phyloP scores from a whole-genome alignment of 2,888 invertebrate genomes.

The Eupithecia tripunctaria region DNA sequence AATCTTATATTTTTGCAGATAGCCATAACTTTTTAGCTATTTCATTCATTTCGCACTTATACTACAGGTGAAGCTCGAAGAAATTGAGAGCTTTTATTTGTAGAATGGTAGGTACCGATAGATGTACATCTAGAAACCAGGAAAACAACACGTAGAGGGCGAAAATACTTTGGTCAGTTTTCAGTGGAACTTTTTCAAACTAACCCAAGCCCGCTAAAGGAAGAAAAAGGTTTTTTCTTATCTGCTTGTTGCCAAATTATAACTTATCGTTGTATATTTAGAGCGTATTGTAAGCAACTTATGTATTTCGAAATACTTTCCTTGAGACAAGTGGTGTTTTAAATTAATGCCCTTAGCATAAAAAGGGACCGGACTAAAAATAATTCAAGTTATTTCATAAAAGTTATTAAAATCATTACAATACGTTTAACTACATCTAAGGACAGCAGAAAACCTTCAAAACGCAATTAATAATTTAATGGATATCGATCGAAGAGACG shows the following conservation, averaged over 20 bases:
- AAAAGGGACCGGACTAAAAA: neutral
- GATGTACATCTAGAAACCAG: too few species aligned
- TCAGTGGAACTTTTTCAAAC: neutral
- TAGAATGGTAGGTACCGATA: too few species aligned
- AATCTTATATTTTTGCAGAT: too few species aligned
- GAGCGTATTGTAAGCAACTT: neutral
- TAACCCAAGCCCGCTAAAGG: too few species aligned
- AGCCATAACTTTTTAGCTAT: too few species aligned
- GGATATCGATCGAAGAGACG: constrained; percentile 18
- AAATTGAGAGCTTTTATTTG: too few species aligned
- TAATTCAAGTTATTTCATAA: constrained; percentile 5
- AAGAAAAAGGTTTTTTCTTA: too few species aligned
- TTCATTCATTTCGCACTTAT: too few species aligned
- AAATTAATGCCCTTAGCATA: neutral
- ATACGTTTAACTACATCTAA: constrained; percentile 19
- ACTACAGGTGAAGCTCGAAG: too few species aligned
- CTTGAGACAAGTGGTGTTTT: neutral
- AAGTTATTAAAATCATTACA: constrained; percentile 10
- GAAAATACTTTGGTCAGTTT: neutral
- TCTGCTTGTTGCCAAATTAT: too few species aligned
- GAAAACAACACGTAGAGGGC: too few species aligned
- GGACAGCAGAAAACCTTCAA: constrained; percentile 29
- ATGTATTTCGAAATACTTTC: neutral
- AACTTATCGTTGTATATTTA: too few species aligned
- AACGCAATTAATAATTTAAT: constrained; percentile 29